Conservation (phyloP, 2,113 vertebrate species). For the Gallinago paraguaiae region DNA sequence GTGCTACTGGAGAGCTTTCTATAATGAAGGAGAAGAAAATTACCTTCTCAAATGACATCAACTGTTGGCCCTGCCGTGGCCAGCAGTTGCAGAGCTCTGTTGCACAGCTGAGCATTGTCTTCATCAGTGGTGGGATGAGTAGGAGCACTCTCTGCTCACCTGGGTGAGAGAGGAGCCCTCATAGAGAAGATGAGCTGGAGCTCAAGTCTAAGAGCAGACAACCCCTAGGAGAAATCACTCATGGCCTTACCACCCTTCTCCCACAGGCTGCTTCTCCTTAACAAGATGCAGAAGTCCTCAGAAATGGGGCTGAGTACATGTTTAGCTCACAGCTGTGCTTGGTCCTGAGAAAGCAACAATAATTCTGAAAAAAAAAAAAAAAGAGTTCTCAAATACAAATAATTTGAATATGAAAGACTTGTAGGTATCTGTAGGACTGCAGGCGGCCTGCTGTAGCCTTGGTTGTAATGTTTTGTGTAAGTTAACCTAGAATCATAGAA, state of each 20-base stretch:
- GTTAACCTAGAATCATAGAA: not conserved
- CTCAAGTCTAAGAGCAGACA: not conserved
- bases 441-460: not conserved
- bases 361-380: not conserved
- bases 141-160: rapidly evolving
- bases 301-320: not conserved
- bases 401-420: not conserved
- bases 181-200: not conserved
- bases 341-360: not conserved
- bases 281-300: not conserved
- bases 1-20: not conserved
- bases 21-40: not conserved
- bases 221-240: not conserved
- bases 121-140: not conserved
- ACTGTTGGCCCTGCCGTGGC: too few relatives aligned
- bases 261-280: not conserved
- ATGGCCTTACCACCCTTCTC: not conserved
- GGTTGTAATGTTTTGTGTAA: not conserved
- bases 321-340: not conserved
- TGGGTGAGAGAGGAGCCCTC: not conserved
- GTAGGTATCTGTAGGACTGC: not conserved
- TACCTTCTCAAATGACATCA: not conserved
- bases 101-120: not conserved
- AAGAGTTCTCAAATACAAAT: not conserved
- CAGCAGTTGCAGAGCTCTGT: not conserved